Evolutionary conservation across 2,797 vertebrate genomes (phyloP).

Genomic region (Sylvilagus floridanus): DNA sequence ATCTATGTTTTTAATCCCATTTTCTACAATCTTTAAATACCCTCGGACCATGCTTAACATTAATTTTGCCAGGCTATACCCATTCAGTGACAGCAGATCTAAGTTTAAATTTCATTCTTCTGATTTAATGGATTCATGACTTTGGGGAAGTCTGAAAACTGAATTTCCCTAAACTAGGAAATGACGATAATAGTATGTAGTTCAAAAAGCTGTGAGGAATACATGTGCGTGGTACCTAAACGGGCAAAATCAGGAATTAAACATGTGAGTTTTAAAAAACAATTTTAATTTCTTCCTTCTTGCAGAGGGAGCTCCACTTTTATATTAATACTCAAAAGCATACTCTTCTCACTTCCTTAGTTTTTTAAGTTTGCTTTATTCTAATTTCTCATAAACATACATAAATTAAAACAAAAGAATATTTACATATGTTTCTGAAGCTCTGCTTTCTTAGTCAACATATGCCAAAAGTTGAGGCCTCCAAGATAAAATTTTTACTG

Average conservation of each 20-base stretch:
- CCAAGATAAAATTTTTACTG: neutral
- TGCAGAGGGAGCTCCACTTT: slow-evolving; percentile 14
- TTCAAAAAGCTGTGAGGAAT: neutral
- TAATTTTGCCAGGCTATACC: neutral
- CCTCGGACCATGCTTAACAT: neutral
- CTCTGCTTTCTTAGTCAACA: neutral
- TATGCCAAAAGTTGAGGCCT: neutral
- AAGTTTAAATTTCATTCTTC: neutral
- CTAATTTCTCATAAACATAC: neutral
- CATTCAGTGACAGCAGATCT: no score
- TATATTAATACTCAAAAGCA: slow-evolving; percentile 9
- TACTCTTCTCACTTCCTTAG: slow-evolving; percentile 9
- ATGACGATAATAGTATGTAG: neutral
- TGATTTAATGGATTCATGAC: neutral
- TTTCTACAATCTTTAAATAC: no score
- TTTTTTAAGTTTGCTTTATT: neutral
- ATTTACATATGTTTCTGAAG: neutral
- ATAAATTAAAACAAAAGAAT: slow-evolving; percentile 43
- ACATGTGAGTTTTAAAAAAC: neutral
- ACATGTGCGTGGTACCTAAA: accelerated
- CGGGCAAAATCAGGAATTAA: neutral
- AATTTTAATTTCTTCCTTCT: neutral
- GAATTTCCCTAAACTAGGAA: neutral
- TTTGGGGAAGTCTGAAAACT: neutral
- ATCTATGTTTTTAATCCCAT: no score